phyloP scores from a whole-genome alignment of 2,888 invertebrate genomes.

The Aphrophora alni region DNA sequence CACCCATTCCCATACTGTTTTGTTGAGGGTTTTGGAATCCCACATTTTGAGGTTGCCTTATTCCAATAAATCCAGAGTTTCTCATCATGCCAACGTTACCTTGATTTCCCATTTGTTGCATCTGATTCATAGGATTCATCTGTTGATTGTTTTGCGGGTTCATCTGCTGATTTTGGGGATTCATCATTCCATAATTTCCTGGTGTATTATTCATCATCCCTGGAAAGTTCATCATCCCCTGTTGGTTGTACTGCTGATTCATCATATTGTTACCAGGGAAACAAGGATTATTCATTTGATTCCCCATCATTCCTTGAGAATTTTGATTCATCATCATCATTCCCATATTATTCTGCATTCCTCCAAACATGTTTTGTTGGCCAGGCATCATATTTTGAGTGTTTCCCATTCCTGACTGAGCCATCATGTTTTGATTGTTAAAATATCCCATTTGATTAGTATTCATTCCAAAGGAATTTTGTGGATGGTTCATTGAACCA shows the following conservation, averaged over 20 bases:
- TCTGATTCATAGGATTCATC: slow-evolving; percentile 51
- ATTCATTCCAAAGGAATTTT: slow-evolving; percentile 31
- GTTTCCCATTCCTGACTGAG: slow-evolving; percentile 2
- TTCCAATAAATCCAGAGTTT: slow-evolving; percentile 31
- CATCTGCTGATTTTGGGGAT: slow-evolving; percentile 24
- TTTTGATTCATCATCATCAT: slow-evolving; percentile 27
- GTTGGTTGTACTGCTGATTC: slow-evolving; percentile 30
- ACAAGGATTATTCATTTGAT: slow-evolving; percentile 25
- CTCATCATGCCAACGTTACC: slow-evolving; percentile 20
- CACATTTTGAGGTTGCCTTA: slow-evolving; percentile 22
- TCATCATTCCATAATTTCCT: slow-evolving; percentile 35
- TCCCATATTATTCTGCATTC: slow-evolving; percentile 28
- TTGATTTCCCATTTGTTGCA: slow-evolving; percentile 44
- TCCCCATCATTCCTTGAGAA: slow-evolving; percentile 33
- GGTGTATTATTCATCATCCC: slow-evolving; percentile 25
- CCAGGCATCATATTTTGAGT: slow-evolving; percentile 15
- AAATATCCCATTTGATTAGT: slow-evolving; percentile 27
- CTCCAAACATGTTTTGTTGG: slow-evolving; percentile 26
- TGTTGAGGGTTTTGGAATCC: slow-evolving; percentile 18
- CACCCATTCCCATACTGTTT: neutral
- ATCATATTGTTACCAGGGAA: slow-evolving; percentile 19
- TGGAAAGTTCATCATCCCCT: slow-evolving; percentile 36
- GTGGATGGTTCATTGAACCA: neutral
- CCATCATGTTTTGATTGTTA: slow-evolving; percentile 28
- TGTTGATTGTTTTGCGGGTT: slow-evolving; percentile 20